phyloP scores from a whole-genome alignment of 1,140 invertebrate genomes.

The Potamilus streckersoni region DNA sequence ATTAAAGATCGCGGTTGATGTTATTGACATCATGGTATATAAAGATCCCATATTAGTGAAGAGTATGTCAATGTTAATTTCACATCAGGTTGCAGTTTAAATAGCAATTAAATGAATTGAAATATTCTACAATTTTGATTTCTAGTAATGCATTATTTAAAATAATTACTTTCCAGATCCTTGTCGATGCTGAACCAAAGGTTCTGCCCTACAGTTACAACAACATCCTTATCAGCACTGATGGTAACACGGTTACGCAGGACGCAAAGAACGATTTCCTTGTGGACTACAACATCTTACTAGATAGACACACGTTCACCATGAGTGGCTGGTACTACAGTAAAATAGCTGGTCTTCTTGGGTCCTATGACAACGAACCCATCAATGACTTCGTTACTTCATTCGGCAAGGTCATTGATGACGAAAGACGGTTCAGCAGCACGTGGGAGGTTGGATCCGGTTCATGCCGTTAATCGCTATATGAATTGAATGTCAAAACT shows the following conservation, averaged over 20 bases:
- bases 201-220: conserved; percentile 75
- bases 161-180: conserved; percentile 64
- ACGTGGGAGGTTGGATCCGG: conserved; percentile 37
- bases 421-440: conserved; percentile 58
- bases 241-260: conserved; percentile 58
- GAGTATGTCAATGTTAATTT: too few relatives aligned
- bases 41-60: too few relatives aligned
- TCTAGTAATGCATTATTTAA: background rate
- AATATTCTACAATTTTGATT: too few relatives aligned
- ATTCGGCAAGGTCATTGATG: conserved; percentile 46
- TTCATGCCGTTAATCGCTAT: conserved; percentile 14
- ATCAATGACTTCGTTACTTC: conserved; percentile 83
- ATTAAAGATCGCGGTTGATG: too few relatives aligned
- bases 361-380: conserved; percentile 87
- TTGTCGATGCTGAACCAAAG: conserved; percentile 58
- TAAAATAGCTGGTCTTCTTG: conserved; percentile 85
- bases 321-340: conserved; percentile 76
- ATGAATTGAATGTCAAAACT: background rate
- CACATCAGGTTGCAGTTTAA: too few relatives aligned
- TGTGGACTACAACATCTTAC: conserved; percentile 46
- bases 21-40: too few relatives aligned
- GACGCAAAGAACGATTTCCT: conserved; percentile 60
- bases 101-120: too few relatives aligned
- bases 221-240: conserved; percentile 50
- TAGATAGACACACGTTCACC: conserved; percentile 61